phyloP scores from a whole-genome alignment of 2,797 vertebrate species.

The Rachycentron canadum region DNA sequence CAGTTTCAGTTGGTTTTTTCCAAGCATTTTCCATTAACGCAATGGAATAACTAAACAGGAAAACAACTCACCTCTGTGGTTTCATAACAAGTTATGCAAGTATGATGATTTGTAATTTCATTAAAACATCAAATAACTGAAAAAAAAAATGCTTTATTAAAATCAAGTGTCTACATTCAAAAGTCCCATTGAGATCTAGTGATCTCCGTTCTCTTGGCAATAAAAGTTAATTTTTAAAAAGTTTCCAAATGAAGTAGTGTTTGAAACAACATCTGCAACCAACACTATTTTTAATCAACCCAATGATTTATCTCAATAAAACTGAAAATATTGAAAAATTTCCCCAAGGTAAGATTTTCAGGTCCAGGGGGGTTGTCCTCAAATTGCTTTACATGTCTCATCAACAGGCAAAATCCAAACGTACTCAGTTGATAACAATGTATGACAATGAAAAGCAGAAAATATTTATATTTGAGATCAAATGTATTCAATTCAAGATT shows the following conservation, averaged over 20 bases:
- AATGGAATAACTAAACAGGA: conserved; percentile 1
- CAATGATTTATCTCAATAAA: not conserved
- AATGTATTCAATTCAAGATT: too few species aligned
- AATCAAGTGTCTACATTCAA: not conserved
- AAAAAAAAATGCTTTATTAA: conserved; percentile 13
- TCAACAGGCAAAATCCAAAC: not conserved
- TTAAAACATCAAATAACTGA: conserved; percentile 13
- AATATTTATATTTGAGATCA: not conserved
- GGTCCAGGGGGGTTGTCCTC: not conserved
- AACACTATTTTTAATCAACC: not conserved
- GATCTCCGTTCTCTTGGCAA: not conserved
- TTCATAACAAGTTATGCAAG: conserved; percentile 22
- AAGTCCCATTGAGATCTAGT: not conserved
- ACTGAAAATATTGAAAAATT: not conserved
- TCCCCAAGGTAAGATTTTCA: not conserved
- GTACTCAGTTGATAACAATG: not conserved
- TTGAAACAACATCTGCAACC: not conserved
- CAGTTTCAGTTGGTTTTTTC: not conserved
- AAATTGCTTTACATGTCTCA: not conserved
- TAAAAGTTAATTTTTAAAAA: not conserved
- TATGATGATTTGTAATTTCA: conserved; percentile 41
- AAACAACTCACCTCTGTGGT: conserved; percentile 3
- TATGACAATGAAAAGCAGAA: not conserved
- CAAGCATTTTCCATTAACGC: conserved; percentile 14
- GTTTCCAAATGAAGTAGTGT: not conserved